These are phyloP conservation scores for Arrhopalites spinosus DNA, from an alignment of 2,888 invertebrate species.

Conservation along the genomic window DNA sequence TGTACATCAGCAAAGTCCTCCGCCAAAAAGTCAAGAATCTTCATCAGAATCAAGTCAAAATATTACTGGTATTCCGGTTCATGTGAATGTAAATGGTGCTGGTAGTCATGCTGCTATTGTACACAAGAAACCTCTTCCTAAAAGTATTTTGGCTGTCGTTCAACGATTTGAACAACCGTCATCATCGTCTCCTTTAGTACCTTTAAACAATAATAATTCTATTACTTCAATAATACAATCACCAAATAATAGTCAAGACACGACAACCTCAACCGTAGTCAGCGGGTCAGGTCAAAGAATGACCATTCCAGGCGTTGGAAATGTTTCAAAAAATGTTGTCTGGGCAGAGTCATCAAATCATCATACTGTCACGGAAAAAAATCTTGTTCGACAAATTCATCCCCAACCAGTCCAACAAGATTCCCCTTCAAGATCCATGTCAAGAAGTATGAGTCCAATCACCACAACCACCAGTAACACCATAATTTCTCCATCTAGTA, in stretches of 20 bases:
- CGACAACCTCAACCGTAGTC: neutral
- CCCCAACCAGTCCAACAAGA: slow-evolving; percentile 1
- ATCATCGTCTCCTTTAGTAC: slow-evolving; percentile 57
- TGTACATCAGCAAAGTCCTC: slow-evolving; percentile 33
- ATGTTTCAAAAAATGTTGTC: slow-evolving; percentile 48
- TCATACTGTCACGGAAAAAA: slow-evolving; percentile 46
- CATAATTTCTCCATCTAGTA: neutral
- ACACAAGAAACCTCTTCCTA: slow-evolving; percentile 51
- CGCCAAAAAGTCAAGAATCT: slow-evolving; percentile 25
- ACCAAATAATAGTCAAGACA: neutral
- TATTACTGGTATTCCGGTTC: slow-evolving; percentile 12
- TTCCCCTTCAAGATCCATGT: neutral
- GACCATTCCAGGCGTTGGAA: slow-evolving; percentile 38
- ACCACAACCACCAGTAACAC: no score
- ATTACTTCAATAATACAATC: neutral
- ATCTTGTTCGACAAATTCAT: slow-evolving; percentile 39
- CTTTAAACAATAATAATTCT: slow-evolving; percentile 45
- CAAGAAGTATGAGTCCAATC: neutral
- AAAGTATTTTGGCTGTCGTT: slow-evolving; percentile 56
- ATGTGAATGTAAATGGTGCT: slow-evolving; percentile 10
- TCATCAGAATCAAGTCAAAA: slow-evolving; percentile 3
- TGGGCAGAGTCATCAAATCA: slow-evolving; percentile 52
- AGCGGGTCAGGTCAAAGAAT: neutral
- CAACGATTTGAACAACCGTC: slow-evolving; percentile 52
- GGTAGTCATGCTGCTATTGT: neutral